Conservation (phyloP, 2,113 vertebrate species). For the Centrocercus urophasianus region DNA sequence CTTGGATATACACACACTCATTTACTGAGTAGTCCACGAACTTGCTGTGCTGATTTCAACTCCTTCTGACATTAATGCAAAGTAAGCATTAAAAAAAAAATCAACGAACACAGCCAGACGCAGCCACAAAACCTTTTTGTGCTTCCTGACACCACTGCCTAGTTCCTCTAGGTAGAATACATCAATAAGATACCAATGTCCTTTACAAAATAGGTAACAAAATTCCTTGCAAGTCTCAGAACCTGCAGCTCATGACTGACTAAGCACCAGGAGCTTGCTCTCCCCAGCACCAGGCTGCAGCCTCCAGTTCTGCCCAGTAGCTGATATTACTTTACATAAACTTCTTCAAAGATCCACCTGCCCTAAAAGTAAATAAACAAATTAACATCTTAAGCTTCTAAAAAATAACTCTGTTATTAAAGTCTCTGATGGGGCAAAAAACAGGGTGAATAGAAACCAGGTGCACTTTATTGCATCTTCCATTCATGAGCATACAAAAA, state of each 20-base stretch:
- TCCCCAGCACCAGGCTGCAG: not conserved
- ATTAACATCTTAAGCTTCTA: not conserved
- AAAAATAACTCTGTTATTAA: not conserved
- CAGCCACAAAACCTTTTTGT: not conserved
- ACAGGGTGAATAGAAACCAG: not conserved
- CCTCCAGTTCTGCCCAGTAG: not conserved
- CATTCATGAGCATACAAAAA: conserved; percentile 30
- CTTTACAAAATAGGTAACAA: not conserved
- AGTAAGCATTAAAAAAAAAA: not conserved
- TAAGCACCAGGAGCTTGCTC: not conserved
- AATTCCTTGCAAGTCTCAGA: not conserved
- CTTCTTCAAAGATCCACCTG: not conserved
- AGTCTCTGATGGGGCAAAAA: not conserved
- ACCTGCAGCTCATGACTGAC: not conserved
- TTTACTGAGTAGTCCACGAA: not conserved
- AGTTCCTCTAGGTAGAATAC: not conserved
- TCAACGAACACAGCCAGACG: not conserved
- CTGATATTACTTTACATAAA: not conserved
- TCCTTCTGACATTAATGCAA: not conserved
- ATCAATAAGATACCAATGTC: not conserved
- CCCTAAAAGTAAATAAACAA: conserved; percentile 16
- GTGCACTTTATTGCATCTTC: conserved; percentile 12
- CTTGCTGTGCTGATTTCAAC: not conserved
- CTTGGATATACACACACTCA: not conserved
- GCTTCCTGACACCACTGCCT: not conserved